Conservation (phyloP, 2,113 vertebrate species). For the Vulpes lagopus region DNA sequence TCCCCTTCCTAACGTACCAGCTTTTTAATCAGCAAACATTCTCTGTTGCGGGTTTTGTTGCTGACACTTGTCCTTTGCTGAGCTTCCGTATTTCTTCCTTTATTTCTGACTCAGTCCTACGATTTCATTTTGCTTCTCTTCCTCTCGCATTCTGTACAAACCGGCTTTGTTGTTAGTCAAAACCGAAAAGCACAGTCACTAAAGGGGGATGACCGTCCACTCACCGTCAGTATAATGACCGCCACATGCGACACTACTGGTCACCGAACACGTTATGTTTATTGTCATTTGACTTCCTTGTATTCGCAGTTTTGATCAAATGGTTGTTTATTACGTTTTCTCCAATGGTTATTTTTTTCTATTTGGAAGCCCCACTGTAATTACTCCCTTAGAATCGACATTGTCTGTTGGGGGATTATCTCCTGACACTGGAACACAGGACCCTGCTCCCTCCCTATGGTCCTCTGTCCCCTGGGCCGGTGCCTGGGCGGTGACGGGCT, state of each 20-base stretch:
- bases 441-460: fast-evolving
- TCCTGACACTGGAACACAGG: fast-evolving
- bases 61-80: fast-evolving
- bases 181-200: fast-evolving
- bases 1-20: fast-evolving
- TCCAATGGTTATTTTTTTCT: not conserved
- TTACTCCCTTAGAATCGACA: fast-evolving
- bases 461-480: fast-evolving
- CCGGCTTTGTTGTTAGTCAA: not conserved
- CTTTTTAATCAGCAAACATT: fast-evolving
- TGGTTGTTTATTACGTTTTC: fast-evolving
- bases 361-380: fast-evolving
- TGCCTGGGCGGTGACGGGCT: not conserved
- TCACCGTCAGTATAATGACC: fast-evolving
- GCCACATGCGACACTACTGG: fast-evolving
- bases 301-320: not conserved
- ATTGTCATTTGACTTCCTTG: fast-evolving
- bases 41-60: fast-evolving
- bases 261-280: fast-evolving
- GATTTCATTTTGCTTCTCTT: not conserved
- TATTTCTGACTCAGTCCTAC: fast-evolving
- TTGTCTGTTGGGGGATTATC: not conserved
- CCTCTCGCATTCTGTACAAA: fast-evolving
- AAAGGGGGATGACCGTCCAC: fast-evolving
- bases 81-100: not conserved